phyloP scores from a whole-genome alignment of 1,140 invertebrate genomes.

The Zaprionus gabonicus region DNA sequence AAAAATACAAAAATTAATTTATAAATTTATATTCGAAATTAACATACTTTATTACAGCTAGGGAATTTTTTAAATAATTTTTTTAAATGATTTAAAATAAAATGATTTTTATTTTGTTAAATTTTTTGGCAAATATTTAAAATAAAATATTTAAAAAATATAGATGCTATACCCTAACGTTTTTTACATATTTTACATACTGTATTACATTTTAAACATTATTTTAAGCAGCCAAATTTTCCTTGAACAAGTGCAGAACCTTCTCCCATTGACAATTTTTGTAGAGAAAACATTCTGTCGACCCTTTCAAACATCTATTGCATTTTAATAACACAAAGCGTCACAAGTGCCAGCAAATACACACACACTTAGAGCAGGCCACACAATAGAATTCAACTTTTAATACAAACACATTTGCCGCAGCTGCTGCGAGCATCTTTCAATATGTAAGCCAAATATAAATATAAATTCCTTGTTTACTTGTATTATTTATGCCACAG shows the following conservation, averaged over 20 bases:
- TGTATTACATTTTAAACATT: too few species aligned
- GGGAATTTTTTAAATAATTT: background rate
- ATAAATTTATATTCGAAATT: background rate
- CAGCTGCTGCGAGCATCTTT: conserved; percentile 51
- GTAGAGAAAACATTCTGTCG: background rate
- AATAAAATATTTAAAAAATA: too few species aligned
- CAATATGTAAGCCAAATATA: conserved; percentile 36
- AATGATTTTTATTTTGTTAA: too few species aligned
- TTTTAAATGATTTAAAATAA: background rate
- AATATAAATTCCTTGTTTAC: conserved; percentile 21
- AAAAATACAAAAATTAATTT: background rate
- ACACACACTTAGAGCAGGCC: background rate
- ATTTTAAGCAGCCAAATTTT: background rate
- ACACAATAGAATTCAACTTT: conserved; percentile 40
- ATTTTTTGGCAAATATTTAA: too few species aligned
- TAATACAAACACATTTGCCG: conserved; percentile 44
- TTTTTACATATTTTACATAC: too few species aligned
- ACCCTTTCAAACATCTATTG: conserved; percentile 65
- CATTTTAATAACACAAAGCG: conserved; percentile 68
- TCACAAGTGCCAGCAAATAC: conserved; percentile 17
- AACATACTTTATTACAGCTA: too few species aligned
- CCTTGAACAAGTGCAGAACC: background rate
- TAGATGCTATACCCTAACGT: too few species aligned
- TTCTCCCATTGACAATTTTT: background rate
- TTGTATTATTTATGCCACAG: conserved; percentile 46